Evolutionary conservation across 2,113 vertebrate genomes (phyloP), one percentile per base, ranked within the genome.

Genomic region (Meriones unguiculatus): DNA sequence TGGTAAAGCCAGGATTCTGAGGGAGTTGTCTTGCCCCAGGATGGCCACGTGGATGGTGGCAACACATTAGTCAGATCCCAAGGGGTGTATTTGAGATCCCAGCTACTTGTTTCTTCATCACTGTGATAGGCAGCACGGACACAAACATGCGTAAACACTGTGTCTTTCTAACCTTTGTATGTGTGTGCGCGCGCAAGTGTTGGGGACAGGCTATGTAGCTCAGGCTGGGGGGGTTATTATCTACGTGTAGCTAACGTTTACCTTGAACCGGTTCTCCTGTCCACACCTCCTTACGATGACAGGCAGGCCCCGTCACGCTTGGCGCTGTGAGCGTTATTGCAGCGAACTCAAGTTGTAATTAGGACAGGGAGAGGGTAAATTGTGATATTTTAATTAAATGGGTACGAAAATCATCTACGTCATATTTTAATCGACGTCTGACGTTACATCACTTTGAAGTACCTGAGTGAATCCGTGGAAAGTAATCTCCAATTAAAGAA

Each of bases 341-440:
- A 50, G 15, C 46, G 14, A 96, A 81, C 69, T 86, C 3, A 78
- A 89, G 86, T 41, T 1, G 73, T 64, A 84, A 30, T 84, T 92
- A 92, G 59, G 65, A 69, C n/a, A 30, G 72, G 7, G 38, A 88
- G 22, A 75, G 2, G 35, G n/a, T 65, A 78, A 84, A 84, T 80
- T 38, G n/a, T 94, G 77, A 25, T 52, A n/a, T 84, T 91, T 89
- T 52, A 95, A 75, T 67, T 70, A 90, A 86, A 59, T 18, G 32
- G 41, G 76, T 62, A 32, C 54, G n/a, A 70, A 86, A 65, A 72
- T 24, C 22, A 87, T 88, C 18, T 54, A 72, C 25, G 75, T 30
- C 65, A n/a, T 73, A 24, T 65, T 89, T 81, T 52, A 38, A 65
- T 73, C 54, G 62, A 8, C 20, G 20, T 78, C 52, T 80, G 76